These are phyloP conservation scores for Struthidea cinerea DNA, from an alignment of 2,113 vertebrate genomes.

Conservation along the genomic window DNA sequence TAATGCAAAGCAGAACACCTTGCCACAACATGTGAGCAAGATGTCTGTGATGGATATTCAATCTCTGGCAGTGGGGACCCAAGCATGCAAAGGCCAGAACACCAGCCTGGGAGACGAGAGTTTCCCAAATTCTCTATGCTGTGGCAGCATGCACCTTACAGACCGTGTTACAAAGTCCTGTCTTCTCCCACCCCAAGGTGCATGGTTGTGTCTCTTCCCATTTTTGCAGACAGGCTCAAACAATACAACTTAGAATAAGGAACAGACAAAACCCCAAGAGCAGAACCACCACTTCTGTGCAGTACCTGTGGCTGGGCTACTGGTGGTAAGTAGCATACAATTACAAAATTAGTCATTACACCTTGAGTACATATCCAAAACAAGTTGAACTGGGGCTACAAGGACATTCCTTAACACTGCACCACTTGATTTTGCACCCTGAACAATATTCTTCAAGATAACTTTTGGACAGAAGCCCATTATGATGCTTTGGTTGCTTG, in stretches of 20 bases:
- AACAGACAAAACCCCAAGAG: background rate
- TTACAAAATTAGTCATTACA: background rate
- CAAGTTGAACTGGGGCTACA: background rate
- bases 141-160: fast-evolving
- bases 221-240: background rate
- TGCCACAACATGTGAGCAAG: background rate
- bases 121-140: background rate
- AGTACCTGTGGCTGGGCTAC: background rate
- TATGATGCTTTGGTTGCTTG: background rate
- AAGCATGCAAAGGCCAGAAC: background rate
- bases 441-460: background rate
- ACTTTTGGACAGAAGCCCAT: background rate
- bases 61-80: background rate
- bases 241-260: background rate
- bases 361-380: background rate
- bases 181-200: background rate
- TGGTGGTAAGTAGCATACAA: background rate
- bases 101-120: background rate
- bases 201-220: background rate
- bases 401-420: background rate
- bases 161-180: background rate
- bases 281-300: background rate
- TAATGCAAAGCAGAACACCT: slow-evolving; percentile 24
- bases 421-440: background rate
- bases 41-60: background rate